Percentiles rank a stretch among this genome's conserved stretches.
These are phyloP conservation scores for Noctua pronuba DNA, from an alignment of 2,888 invertebrate genomes.

Conservation along the genomic window DNA sequence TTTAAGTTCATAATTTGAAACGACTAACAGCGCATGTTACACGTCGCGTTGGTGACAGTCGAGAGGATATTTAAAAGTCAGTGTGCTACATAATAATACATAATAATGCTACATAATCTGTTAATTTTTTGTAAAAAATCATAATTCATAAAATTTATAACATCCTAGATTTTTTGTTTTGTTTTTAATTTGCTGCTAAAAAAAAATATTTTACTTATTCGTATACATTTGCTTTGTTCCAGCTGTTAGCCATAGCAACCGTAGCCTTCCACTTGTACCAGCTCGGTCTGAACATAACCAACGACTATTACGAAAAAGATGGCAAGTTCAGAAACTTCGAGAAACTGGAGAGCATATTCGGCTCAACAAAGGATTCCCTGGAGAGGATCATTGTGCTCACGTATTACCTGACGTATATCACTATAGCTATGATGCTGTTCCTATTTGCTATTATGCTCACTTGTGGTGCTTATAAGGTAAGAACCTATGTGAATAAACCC, in stretches of 20 bases:
- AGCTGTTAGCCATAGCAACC: conserved; percentile 84
- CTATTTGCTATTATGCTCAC: conserved; percentile 81
- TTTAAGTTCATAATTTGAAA: not conserved
- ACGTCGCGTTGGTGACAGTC: not conserved
- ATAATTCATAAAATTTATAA: not conserved
- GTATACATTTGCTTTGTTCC: conserved; percentile 63
- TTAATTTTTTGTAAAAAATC: not conserved
- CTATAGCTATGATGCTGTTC: conserved; percentile 80
- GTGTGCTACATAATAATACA: too few species aligned
- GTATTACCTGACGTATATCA: conserved; percentile 81
- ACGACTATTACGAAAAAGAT: conserved; percentile 76
- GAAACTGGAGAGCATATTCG: conserved; percentile 84
- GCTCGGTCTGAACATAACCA: conserved; percentile 79
- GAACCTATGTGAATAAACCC: conserved; percentile 20
- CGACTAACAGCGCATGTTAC: not conserved
- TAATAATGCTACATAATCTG: too few species aligned
- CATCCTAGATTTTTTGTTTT: not conserved
- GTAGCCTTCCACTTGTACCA: conserved; percentile 81
- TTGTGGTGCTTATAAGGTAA: conserved; percentile 85
- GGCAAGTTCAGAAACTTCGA: conserved; percentile 83
- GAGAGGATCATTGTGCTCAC: conserved; percentile 78
- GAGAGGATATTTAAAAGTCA: not conserved
- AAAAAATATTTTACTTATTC: too few species aligned
- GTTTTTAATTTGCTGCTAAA: too few species aligned
- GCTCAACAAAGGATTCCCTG: conserved; percentile 77